Evolutionary conservation across 2,113 vertebrate genomes (phyloP).

Genomic region (Anguilla rostrata): DNA sequence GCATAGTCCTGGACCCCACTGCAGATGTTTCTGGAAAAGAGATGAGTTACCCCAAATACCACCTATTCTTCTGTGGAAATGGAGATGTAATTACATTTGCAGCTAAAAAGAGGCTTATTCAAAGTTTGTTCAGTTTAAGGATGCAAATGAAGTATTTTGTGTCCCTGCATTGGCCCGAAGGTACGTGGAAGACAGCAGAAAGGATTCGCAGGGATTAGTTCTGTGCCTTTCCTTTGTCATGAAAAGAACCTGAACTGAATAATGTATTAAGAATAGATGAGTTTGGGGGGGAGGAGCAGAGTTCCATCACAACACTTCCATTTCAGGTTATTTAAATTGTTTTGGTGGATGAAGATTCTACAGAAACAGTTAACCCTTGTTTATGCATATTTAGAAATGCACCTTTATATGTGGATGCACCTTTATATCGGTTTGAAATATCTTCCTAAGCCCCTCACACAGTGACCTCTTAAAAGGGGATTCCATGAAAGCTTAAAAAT

Average conservation of each 20-base stretch:
- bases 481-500: neutral
- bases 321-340: neutral
- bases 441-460: neutral
- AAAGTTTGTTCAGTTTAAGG: slow-evolving; percentile 89
- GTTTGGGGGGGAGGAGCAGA: slow-evolving; percentile 27
- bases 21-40: slow-evolving; percentile 46
- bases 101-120: slow-evolving; percentile 87
- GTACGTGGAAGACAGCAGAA: slow-evolving; percentile 84
- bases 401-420: neutral
- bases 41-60: slow-evolving; percentile 82
- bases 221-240: slow-evolving; percentile 90
- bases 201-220: slow-evolving; percentile 94
- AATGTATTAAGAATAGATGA: slow-evolving; percentile 72
- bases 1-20: slow-evolving; percentile 66
- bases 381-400: neutral
- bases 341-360: neutral
- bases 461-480: neutral
- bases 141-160: slow-evolving; percentile 90
- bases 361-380: neutral
- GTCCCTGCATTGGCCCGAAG: slow-evolving; percentile 80
- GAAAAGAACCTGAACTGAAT: slow-evolving; percentile 79
- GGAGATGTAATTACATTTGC: slow-evolving; percentile 95
- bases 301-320: neutral
- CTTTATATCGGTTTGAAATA: neutral
- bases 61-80: slow-evolving; percentile 83